Evolutionary conservation across 2,888 invertebrate genomes (phyloP).

Genomic region (Eupithecia abbreviata): DNA sequence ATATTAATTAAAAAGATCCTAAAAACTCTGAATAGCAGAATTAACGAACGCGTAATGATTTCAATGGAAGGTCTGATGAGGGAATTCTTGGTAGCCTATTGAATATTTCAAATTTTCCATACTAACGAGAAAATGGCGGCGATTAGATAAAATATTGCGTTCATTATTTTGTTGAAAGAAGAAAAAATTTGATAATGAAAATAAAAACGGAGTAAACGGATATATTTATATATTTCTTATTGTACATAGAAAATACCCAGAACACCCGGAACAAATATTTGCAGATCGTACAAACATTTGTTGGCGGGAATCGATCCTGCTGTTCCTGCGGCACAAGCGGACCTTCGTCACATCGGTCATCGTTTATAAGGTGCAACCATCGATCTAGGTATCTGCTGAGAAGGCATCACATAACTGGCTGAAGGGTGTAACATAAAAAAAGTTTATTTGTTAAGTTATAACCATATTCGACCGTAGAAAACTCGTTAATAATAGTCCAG

Average conservation of each 20-base stretch:
- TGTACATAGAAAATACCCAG: too few relatives aligned
- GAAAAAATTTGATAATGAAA: too few relatives aligned
- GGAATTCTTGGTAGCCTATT: neutral
- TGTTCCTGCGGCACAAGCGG: too few relatives aligned
- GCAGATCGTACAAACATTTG: too few relatives aligned
- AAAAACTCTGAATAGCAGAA: neutral
- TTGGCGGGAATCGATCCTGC: too few relatives aligned
- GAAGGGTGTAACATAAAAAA: neutral
- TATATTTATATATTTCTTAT: too few relatives aligned
- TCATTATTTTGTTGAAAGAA: neutral
- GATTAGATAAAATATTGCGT: neutral
- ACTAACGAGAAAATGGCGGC: neutral
- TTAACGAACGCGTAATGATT: neutral
- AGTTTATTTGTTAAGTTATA: neutral
- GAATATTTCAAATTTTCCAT: neutral
- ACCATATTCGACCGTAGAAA: neutral
- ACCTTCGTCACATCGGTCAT: too few relatives aligned
- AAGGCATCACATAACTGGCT: too few relatives aligned
- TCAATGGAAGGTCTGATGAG: neutral
- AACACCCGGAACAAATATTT: too few relatives aligned
- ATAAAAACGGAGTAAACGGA: too few relatives aligned
- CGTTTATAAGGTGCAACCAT: too few relatives aligned
- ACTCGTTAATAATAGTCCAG: constrained; percentile 6
- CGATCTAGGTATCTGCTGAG: too few relatives aligned
- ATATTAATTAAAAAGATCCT: neutral